Evolutionary conservation across 1,140 invertebrate species (phyloP).

Genomic region (Drosophila rufa): DNA sequence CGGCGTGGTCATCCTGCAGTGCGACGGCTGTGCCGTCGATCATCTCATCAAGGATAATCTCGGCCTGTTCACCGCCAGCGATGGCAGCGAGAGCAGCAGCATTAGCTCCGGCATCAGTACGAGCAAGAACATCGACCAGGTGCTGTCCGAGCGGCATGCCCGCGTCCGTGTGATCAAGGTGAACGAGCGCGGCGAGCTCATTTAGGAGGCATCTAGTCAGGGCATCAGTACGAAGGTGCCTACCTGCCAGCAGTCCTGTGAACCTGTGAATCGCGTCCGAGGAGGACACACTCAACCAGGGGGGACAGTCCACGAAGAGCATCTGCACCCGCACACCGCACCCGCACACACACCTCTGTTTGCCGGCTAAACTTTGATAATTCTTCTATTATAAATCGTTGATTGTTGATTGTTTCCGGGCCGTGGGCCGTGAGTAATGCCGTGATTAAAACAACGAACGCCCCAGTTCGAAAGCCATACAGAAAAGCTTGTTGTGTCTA

Average conservation of each 20-base stretch:
- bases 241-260: neutral
- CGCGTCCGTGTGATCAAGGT: constrained; percentile 80
- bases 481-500: neutral
- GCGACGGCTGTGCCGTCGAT: constrained; percentile 93
- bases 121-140: constrained; percentile 92
- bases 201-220: constrained; percentile 73
- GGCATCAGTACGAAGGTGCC: constrained; percentile 16
- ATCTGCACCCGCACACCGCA: neutral
- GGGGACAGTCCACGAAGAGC: constrained; percentile 19
- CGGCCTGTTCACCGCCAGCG: constrained; percentile 91
- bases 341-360: neutral
- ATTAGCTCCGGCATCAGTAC: constrained; percentile 89
- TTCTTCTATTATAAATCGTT: constrained; percentile 23
- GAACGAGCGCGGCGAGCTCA: constrained; percentile 80
- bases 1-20: constrained; percentile 95
- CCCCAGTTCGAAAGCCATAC: constrained; percentile 24
- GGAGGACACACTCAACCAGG: constrained; percentile 31
- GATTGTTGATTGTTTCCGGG: constrained; percentile 44
- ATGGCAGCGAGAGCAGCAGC: constrained; percentile 87
- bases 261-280: constrained; percentile 39
- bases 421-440: constrained; percentile 39
- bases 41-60: constrained; percentile 97
- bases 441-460: constrained; percentile 42
- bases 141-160: constrained; percentile 92
- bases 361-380: constrained; percentile 33